Percentiles rank a stretch among this genome's conserved stretches.
Evolutionary conservation across 2,888 invertebrate genomes (phyloP).

Genomic region (Lobophora halterata): DNA sequence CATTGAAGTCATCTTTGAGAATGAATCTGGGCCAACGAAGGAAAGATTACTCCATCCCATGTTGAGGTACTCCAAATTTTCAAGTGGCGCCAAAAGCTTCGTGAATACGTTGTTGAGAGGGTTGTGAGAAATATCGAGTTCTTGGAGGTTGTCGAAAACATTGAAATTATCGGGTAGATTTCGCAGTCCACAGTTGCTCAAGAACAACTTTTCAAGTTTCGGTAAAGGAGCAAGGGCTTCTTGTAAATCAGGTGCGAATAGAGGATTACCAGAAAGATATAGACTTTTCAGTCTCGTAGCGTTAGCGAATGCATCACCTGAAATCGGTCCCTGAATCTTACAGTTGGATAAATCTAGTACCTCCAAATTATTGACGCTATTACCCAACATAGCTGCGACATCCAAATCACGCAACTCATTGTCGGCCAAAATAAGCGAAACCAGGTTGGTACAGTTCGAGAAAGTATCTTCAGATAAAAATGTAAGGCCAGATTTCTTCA

Average conservation of each 20-base stretch:
- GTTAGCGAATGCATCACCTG: slow-evolving; percentile 85
- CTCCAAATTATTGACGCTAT: slow-evolving; percentile 83
- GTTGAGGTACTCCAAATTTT: slow-evolving; percentile 84
- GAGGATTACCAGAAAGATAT: slow-evolving; percentile 84
- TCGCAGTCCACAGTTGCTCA: slow-evolving; percentile 84
- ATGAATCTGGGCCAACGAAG: slow-evolving; percentile 83
- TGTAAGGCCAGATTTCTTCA: slow-evolving; percentile 81
- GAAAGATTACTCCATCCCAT: slow-evolving; percentile 87
- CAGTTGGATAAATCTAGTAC: slow-evolving; percentile 85
- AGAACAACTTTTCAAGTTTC: slow-evolving; percentile 83
- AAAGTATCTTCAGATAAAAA: slow-evolving; percentile 84
- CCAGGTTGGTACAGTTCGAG: slow-evolving; percentile 82
- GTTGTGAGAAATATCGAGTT: slow-evolving; percentile 86
- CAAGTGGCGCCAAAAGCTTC: slow-evolving; percentile 82
- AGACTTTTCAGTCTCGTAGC: slow-evolving; percentile 83
- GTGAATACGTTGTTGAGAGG: slow-evolving; percentile 85
- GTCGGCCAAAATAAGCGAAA: slow-evolving; percentile 82
- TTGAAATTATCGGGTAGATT: slow-evolving; percentile 84
- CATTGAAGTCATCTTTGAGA: slow-evolving; percentile 85
- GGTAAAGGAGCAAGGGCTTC: slow-evolving; percentile 84
- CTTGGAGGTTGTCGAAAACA: slow-evolving; percentile 83
- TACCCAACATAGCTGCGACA: slow-evolving; percentile 83
- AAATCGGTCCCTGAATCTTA: slow-evolving; percentile 83
- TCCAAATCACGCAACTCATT: slow-evolving; percentile 84
- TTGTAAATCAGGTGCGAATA: slow-evolving; percentile 84